phyloP scores from a whole-genome alignment of 1,140 invertebrate species.

The Eurytemora carolleeae region DNA sequence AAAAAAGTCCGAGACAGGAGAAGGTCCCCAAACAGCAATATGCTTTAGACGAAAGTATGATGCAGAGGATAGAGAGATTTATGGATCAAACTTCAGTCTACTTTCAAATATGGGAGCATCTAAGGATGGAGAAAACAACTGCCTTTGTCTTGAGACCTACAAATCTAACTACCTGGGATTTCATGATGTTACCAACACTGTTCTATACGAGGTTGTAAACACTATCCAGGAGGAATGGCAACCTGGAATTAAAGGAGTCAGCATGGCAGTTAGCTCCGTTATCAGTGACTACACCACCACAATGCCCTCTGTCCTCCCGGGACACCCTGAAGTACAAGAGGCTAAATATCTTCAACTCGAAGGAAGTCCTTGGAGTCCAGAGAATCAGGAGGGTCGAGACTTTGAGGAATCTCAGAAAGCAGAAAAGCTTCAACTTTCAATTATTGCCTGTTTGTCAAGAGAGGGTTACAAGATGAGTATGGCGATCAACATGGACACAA shows the following conservation, averaged over 20 bases:
- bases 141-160: constrained; percentile 8
- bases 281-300: constrained; percentile 3
- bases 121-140: constrained; percentile 1
- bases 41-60: constrained; percentile 1
- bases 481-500: constrained; percentile 6
- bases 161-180: neutral
- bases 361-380: neutral
- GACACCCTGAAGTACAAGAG: neutral
- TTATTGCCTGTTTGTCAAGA: constrained; percentile 7
- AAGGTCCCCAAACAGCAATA: constrained; percentile 3
- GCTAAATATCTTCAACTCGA: constrained; percentile 5
- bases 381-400: neutral
- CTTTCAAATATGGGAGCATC: neutral
- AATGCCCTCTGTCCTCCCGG: constrained; percentile 1
- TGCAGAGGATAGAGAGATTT: neutral
- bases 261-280: neutral
- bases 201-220: constrained; percentile 6
- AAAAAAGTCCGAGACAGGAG: neutral
- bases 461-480: constrained; percentile 4
- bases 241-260: neutral
- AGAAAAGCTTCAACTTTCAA: neutral
- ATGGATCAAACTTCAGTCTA: neutral
- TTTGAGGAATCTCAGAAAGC: neutral
- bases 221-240: constrained; percentile 1
- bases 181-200: constrained; percentile 12